These are phyloP conservation scores for Ostrea edulis DNA, from an alignment of 1,140 invertebrate species.

Conservation along the genomic window DNA sequence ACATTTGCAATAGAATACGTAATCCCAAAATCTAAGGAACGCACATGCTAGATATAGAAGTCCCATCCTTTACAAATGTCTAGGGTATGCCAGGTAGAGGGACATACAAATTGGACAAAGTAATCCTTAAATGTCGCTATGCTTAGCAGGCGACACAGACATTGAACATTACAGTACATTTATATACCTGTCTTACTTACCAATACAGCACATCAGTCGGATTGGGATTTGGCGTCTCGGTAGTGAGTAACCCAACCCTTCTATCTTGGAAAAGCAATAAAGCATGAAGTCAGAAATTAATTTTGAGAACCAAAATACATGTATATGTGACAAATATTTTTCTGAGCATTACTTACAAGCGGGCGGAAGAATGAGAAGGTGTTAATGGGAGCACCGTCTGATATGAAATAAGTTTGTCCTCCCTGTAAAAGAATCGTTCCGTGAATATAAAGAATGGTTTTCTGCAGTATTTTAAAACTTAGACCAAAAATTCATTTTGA, in stretches of 20 bases:
- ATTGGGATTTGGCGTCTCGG: constrained; percentile 72
- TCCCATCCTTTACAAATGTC: too few relatives aligned
- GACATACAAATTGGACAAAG: too few relatives aligned
- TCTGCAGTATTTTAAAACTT: not conserved
- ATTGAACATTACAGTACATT: not conserved
- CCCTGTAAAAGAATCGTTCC: constrained; percentile 65
- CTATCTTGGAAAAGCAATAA: constrained; percentile 68
- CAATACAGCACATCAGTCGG: constrained; percentile 72
- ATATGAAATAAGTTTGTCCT: constrained; percentile 80
- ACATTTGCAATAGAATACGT: too few relatives aligned
- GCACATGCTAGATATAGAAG: too few relatives aligned
- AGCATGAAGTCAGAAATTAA: too few relatives aligned
- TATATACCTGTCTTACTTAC: constrained; percentile 61
- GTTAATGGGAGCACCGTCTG: constrained; percentile 78
- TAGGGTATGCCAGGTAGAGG: too few relatives aligned
- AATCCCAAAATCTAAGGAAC: too few relatives aligned
- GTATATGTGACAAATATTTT: not conserved
- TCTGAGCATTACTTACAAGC: constrained; percentile 64
- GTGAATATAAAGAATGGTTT: not conserved
- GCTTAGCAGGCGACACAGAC: not conserved
- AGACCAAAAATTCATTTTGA: too few relatives aligned
- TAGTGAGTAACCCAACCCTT: constrained; percentile 75
- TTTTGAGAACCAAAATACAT: too few relatives aligned
- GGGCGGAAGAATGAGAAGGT: constrained; percentile 79
- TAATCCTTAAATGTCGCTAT: not conserved